Evolutionary conservation across 2,888 invertebrate species (phyloP).

Genomic region (Leucoptera coffeella): DNA sequence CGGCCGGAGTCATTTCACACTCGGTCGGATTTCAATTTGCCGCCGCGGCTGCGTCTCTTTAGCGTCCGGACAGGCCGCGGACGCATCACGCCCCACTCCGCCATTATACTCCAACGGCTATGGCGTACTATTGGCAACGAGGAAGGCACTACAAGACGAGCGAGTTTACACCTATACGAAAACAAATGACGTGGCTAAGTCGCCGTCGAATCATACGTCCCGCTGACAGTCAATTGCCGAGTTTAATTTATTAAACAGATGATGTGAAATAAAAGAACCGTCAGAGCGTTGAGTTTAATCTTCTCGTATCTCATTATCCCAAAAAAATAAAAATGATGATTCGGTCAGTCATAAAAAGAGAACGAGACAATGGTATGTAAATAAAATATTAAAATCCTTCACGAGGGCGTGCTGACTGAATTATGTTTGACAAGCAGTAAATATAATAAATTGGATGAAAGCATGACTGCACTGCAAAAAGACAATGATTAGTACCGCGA

Average conservation of each 20-base stretch:
- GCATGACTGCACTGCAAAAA: slow-evolving; percentile 21
- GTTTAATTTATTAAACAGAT: too few species aligned
- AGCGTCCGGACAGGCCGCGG: slow-evolving; percentile 17
- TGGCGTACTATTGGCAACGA: too few species aligned
- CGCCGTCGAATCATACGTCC: too few species aligned
- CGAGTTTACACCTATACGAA: too few species aligned
- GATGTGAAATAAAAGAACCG: too few species aligned
- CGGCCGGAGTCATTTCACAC: slow-evolving; percentile 42
- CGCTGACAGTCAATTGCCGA: too few species aligned
- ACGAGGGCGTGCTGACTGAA: slow-evolving; percentile 20
- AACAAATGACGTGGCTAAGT: too few species aligned
- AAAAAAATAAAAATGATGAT: slow-evolving; percentile 14
- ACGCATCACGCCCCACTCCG: too few species aligned
- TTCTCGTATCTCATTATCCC: neutral
- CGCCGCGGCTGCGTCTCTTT: slow-evolving; percentile 32
- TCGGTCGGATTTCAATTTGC: slow-evolving; percentile 44
- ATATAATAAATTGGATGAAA: slow-evolving; percentile 33
- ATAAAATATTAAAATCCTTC: slow-evolving; percentile 22
- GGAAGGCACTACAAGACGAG: too few species aligned
- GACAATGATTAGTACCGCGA: too few species aligned
- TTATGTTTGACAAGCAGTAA: slow-evolving; percentile 38
- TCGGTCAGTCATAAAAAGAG: slow-evolving; percentile 18
- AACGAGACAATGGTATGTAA: slow-evolving; percentile 20
- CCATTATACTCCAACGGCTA: too few species aligned
- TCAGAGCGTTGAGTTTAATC: too few species aligned